Evolutionary conservation across 2,113 vertebrate genomes (phyloP).

Genomic region (Casuarius casuarius): DNA sequence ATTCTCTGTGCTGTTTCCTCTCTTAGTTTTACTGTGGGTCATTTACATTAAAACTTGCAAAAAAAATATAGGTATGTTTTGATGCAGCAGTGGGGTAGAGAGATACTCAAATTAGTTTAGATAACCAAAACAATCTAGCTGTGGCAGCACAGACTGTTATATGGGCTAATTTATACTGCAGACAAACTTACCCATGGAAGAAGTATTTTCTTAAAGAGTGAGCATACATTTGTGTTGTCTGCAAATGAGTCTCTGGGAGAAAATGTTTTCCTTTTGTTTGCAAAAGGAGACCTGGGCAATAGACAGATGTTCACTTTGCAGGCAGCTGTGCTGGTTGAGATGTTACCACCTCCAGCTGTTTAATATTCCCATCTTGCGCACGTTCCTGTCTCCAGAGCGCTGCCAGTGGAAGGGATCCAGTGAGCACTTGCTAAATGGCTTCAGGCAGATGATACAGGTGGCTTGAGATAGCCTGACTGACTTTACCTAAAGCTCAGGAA

Average conservation of each 20-base stretch:
- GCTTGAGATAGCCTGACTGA: neutral
- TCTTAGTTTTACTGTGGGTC: neutral
- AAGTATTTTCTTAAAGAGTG: neutral
- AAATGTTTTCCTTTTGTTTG: neutral
- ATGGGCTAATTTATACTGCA: neutral
- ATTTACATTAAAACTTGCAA: neutral
- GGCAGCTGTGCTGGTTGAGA: slow-evolving; percentile 16
- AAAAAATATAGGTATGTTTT: neutral
- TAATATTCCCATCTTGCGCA: neutral
- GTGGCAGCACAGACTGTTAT: neutral
- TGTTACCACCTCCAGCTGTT: neutral
- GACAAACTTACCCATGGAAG: neutral
- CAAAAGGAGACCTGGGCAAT: neutral
- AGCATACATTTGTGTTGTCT: neutral
- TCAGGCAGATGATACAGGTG: neutral
- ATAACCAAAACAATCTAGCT: neutral
- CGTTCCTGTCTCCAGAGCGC: neutral
- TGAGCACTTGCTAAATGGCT: neutral
- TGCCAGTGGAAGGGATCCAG: neutral
- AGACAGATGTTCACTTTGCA: neutral
- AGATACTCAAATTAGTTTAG: neutral
- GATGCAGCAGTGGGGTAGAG: neutral
- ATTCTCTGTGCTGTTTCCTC: neutral
- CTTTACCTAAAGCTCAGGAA: neutral
- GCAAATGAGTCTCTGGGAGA: neutral